Conservation (phyloP, 2,797 vertebrate species). For the Lerista edwardsae region DNA sequence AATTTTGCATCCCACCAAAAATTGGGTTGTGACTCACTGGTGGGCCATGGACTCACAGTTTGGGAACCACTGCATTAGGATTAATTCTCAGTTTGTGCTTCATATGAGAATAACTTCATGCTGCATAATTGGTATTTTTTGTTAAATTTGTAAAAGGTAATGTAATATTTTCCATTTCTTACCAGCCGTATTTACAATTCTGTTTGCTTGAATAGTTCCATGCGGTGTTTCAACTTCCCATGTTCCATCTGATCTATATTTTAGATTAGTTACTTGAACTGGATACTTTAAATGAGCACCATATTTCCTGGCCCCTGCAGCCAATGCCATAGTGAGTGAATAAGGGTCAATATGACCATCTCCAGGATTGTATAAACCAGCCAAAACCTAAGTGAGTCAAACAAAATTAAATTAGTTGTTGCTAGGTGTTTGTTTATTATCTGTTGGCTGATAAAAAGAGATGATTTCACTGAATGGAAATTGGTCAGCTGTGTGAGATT, state of each 20-base stretch:
- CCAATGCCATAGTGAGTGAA: slow-evolving; percentile 96
- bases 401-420: slow-evolving; percentile 22
- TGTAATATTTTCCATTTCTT: slow-evolving; percentile 48
- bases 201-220: slow-evolving; percentile 87
- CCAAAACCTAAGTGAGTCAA: slow-evolving; percentile 83
- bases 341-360: slow-evolving; percentile 98
- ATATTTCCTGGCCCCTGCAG: slow-evolving; percentile 92
- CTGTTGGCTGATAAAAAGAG: slow-evolving; percentile 6
- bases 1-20: no score
- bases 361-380: slow-evolving; percentile 93
- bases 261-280: slow-evolving; percentile 85
- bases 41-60: no score
- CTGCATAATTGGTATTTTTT: not conserved
- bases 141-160: not conserved
- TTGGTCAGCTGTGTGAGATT: not conserved
- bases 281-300: slow-evolving; percentile 92
- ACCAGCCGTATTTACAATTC: slow-evolving; percentile 93
- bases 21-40: no score
- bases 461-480: not conserved
- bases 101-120: not conserved
- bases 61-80: no score
- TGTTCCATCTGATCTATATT: slow-evolving; percentile 81
- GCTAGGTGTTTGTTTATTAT: not conserved
- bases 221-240: slow-evolving; percentile 94
- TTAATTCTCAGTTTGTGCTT: not conserved